These are phyloP conservation scores for Rotaria sp. DNA, from an alignment of 2,888 invertebrate genomes.

Conservation along the genomic window DNA sequence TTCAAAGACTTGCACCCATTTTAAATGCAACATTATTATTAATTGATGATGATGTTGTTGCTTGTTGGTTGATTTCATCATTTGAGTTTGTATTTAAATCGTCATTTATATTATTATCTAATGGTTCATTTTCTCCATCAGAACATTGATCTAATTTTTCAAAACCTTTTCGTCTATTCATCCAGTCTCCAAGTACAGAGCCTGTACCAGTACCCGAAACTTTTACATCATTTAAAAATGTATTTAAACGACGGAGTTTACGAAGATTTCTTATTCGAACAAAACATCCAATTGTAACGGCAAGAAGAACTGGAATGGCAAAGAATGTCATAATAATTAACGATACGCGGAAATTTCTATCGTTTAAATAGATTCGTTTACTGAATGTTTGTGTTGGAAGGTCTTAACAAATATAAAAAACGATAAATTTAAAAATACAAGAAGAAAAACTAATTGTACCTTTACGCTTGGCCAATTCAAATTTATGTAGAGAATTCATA, in stretches of 20 bases:
- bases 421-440: neutral
- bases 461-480: conserved; percentile 31
- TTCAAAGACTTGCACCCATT: conserved; percentile 26
- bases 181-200: conserved; percentile 34
- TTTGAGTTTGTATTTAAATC: conserved; percentile 16
- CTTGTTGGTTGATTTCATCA: neutral
- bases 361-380: conserved; percentile 25
- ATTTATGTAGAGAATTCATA: conserved; percentile 41
- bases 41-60: neutral
- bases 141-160: conserved; percentile 34
- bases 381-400: neutral
- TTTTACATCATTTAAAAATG: conserved; percentile 31
- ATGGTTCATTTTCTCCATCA: conserved; percentile 39
- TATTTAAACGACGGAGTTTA: conserved; percentile 32
- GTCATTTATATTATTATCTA: conserved; percentile 28
- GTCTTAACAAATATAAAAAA: neutral
- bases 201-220: neutral
- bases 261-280: conserved; percentile 47
- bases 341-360: conserved; percentile 48
- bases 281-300: conserved; percentile 51
- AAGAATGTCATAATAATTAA: conserved; percentile 54
- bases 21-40: conserved; percentile 26
- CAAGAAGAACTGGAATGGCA: conserved; percentile 53
- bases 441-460: neutral
- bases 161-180: conserved; percentile 38